These are phyloP conservation scores for Apotomis capreana DNA, from an alignment of 2,888 invertebrate species.

Conservation along the genomic window DNA sequence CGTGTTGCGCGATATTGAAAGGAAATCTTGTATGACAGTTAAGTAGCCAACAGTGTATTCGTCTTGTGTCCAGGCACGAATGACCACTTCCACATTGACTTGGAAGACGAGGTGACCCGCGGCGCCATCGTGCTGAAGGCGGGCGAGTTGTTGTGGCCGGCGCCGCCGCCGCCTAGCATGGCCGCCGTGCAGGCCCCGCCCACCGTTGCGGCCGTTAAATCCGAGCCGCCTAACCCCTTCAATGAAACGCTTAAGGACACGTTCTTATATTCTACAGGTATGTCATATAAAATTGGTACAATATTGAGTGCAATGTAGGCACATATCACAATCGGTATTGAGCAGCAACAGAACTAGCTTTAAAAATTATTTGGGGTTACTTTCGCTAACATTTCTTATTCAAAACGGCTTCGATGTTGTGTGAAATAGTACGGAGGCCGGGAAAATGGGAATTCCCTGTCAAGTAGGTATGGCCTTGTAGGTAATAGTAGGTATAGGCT, in stretches of 20 bases:
- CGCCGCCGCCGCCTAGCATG: constrained; percentile 86
- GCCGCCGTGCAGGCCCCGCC: constrained; percentile 76
- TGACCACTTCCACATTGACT: constrained; percentile 90
- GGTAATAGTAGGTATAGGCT: too few relatives aligned
- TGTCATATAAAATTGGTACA: background rate
- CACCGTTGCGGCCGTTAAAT: constrained; percentile 67
- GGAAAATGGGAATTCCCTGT: too few relatives aligned
- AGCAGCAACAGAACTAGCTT: too few relatives aligned
- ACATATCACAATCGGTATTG: too few relatives aligned
- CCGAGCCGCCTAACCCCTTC: constrained; percentile 85
- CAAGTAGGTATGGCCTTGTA: too few relatives aligned
- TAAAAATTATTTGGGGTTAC: too few relatives aligned
- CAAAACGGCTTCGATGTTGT: too few relatives aligned
- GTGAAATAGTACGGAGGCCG: too few relatives aligned
- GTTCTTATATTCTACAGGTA: constrained; percentile 87
- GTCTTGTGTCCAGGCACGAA: constrained; percentile 82
- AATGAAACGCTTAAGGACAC: constrained; percentile 87
- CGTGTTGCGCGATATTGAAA: too few relatives aligned
- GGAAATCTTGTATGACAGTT: too few relatives aligned
- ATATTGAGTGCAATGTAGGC: too few relatives aligned
- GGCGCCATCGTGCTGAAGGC: constrained; percentile 91
- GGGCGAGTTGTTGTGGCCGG: constrained; percentile 91
- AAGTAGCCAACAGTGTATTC: background rate
- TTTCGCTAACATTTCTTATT: too few relatives aligned
- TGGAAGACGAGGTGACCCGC: constrained; percentile 93